Base-by-base conservation (phyloP, 2,888 invertebrate species). In the Heliconius hortense region DNA sequence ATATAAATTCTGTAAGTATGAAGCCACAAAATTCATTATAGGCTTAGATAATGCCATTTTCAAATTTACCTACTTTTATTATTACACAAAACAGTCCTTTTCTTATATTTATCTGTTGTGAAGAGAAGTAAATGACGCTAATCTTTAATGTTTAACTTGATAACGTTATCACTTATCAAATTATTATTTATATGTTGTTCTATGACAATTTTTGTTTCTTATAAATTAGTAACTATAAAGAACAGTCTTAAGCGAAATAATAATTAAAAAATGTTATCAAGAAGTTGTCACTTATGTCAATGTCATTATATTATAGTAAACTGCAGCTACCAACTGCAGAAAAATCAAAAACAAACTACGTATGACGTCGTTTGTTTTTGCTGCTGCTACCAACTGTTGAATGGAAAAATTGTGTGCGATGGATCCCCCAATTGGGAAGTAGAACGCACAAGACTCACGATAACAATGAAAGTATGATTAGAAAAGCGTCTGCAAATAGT, bases 1-100 rank as follows among this genome's bases (percentile, higher is more conserved):
- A 86, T 96, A 97, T 70, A 97, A 92, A 85, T 96, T 96, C 82
- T 96, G 95, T 84, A 97, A 95, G 90, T 97, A 97, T 62, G 95
- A 95, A 71, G 96, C 95, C 53, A 97, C 84, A 73, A 96, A 90
- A 82, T 95, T 95, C 87, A 96, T 95, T 74, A 97, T 85, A 15
- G 97, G 97, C 89, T 96, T 97, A 35, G 96, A 96, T 77, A 96
- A 90, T 73, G 96, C 92, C 96, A 96, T 96, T 85, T 88, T 94
- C n/a, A 43, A 67, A 62, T 71, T 24, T 31, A 66, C n/a, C 26
- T 18, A 74, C 24, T 70, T 26, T 24, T 56, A 35, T 63, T 63
- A n/a, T 70, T 59, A n/a, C 7, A 21, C 24, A 35, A 70, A 3
- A 68, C 26, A 56, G 5, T 26, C 64, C 21, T 70, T 63, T 56